These are phyloP conservation scores for Solea solea DNA, from an alignment of 2,113 vertebrate species.

Conservation along the genomic window DNA sequence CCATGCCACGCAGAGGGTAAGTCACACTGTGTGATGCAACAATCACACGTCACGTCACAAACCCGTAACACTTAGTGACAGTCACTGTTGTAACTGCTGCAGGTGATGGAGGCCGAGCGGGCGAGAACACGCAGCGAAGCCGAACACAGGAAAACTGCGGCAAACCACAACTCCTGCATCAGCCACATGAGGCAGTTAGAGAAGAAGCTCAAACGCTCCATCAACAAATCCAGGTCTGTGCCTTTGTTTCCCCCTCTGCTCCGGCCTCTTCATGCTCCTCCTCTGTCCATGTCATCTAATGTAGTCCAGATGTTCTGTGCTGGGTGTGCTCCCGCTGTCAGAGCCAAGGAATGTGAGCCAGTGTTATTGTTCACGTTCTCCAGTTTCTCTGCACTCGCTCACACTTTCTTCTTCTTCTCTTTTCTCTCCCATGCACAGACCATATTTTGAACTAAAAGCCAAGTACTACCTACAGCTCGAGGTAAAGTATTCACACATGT, in stretches of 20 bases:
- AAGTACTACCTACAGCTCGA: slow-evolving; percentile 97
- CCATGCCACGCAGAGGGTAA: slow-evolving; percentile 94
- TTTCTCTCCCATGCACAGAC: slow-evolving; percentile 83
- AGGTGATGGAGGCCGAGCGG: slow-evolving; percentile 98
- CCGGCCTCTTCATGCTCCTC: slow-evolving; percentile 16
- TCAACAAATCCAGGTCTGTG: slow-evolving; percentile 94
- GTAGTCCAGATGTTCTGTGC: slow-evolving; percentile 73
- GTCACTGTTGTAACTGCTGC: slow-evolving; percentile 5
- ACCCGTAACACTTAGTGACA: too few relatives aligned
- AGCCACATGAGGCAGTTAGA: slow-evolving; percentile 93
- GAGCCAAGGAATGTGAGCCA: slow-evolving; percentile 72
- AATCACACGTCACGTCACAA: background rate
- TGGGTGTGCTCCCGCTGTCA: slow-evolving; percentile 50
- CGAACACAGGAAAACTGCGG: slow-evolving; percentile 92
- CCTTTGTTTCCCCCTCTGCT: background rate
- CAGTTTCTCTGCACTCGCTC: slow-evolving; percentile 16
- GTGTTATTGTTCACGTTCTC: slow-evolving; percentile 59
- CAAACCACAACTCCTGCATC: slow-evolving; percentile 90
- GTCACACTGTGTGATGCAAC: background rate
- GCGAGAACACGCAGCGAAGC: slow-evolving; percentile 89
- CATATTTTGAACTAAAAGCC: slow-evolving; percentile 97
- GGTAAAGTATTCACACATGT: slow-evolving; percentile 76
- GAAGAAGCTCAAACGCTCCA: slow-evolving; percentile 94
- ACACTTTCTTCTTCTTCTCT: slow-evolving; percentile 47
- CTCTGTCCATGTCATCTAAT: slow-evolving; percentile 55